Conservation (phyloP, 2,888 invertebrate species). For the Apamea anceps region DNA sequence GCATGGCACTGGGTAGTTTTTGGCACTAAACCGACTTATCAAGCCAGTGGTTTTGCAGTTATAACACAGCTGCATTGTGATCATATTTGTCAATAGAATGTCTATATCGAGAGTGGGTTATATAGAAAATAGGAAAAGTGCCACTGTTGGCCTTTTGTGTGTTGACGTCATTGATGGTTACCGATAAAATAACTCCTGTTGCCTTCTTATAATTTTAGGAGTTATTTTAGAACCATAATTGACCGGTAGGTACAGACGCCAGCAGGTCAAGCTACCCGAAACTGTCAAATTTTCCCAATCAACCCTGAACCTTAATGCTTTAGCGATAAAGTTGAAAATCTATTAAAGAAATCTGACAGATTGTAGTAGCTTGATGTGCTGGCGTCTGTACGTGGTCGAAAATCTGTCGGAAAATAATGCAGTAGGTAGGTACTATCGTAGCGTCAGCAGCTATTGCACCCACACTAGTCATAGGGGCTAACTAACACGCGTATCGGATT, state of each 20-base stretch:
- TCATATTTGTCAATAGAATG: conserved; percentile 68
- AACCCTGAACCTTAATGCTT: no score
- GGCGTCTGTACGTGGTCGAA: background rate
- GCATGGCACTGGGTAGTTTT: conserved; percentile 83
- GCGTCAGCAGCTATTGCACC: conserved; percentile 15
- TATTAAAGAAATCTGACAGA: no score
- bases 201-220: background rate
- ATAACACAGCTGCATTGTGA: conserved; percentile 65
- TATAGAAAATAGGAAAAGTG: conserved; percentile 57
- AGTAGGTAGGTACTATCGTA: background rate
- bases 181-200: conserved; percentile 22
- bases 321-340: no score
- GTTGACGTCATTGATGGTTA: conserved; percentile 39
- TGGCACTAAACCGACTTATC: conserved; percentile 81
- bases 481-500: conserved; percentile 36
- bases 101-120: conserved; percentile 59
- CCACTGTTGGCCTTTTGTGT: conserved; percentile 40
- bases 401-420: background rate
- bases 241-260: no score
- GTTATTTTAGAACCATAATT: conserved; percentile 15
- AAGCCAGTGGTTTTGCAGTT: conserved; percentile 69
- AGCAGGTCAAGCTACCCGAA: no score
- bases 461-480: conserved; percentile 16
- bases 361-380: no score
- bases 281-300: no score